phyloP scores from a whole-genome alignment of 2,888 invertebrate genomes.

The Apomyelois bistriatella region DNA sequence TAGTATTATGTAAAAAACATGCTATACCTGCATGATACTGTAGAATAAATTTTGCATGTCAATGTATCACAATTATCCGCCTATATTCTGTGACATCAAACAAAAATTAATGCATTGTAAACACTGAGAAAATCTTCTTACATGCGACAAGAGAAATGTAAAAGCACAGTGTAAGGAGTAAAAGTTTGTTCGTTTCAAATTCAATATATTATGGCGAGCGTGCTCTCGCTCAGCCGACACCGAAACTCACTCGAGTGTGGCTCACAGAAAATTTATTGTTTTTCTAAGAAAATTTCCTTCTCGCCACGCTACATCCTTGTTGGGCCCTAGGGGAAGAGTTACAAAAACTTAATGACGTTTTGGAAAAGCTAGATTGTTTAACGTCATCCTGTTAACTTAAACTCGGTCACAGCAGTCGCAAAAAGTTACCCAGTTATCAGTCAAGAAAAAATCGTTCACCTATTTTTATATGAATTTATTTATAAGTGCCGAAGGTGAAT shows the following conservation, averaged over 20 bases:
- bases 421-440: neutral
- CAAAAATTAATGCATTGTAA: conserved; percentile 70
- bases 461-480: neutral
- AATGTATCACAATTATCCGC: neutral
- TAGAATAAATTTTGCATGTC: neutral
- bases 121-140: conserved; percentile 75
- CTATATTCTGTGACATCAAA: conserved; percentile 34
- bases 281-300: conserved; percentile 78
- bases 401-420: neutral
- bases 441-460: neutral
- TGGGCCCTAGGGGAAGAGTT: conserved; percentile 54
- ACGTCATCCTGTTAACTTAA: conserved; percentile 35
- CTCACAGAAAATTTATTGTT: conserved; percentile 78
- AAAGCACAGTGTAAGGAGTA: conserved; percentile 20
- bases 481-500: neutral
- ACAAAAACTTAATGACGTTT: conserved; percentile 61
- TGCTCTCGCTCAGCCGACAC: conserved; percentile 77
- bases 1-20: no score
- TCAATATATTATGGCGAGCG: conserved; percentile 79
- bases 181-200: conserved; percentile 79
- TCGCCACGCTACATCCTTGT: conserved; percentile 56
- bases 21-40: no score
- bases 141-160: conserved; percentile 64
- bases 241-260: conserved; percentile 78
- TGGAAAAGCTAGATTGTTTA: conserved; percentile 40